Base-by-base conservation (phyloP, 2,113 vertebrate genomes). In the Cyprinus carpio region DNA sequence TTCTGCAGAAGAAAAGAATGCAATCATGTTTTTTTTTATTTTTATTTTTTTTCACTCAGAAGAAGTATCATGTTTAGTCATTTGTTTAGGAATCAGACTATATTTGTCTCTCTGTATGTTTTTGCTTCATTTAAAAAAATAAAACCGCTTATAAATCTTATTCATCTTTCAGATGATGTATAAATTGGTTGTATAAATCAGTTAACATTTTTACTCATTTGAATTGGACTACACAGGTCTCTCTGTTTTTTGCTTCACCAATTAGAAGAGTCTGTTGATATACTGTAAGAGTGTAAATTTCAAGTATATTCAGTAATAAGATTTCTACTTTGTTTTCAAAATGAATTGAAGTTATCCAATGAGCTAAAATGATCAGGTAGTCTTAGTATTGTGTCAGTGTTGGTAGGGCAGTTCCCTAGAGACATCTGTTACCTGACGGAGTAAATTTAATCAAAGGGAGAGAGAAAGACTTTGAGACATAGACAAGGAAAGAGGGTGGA, bases 401-500 rank as follows among this genome's bases (percentile, higher is more conserved):
- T 75, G 34, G 9, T 62, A 75, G 60, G 54, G 25, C 13, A 12
- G 40, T 78, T 80, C 20, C 71, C n/a, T 81, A 46, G 46, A 34
- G 58, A n/a, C 49, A 75, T 23, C 56, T 80, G 54, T 75, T 29
- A 46, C 80, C 25, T 2, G 2, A 31, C 25, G 23, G 58, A 31
- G 6, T 27, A 65, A 87, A 81, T 51, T 49, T 2, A 60, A 60
- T 49, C 60, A 77, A 29, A 34, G 60, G 25, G 18, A 67, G 27
- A 88, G 81, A 84, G 82, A 89, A 91, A 54, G 4, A 18, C 51
- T 54, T 54, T 54, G 15, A 18, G 15, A 54, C 51, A 6, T 18
- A 54, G 51, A 54, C 51, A 54, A 54, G 5, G 51, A 54, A 54
- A 92, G 89, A 92, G 23, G 29, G 65, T 31, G 56, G 84, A 86